phyloP scores from a whole-genome alignment of 2,113 vertebrate species.

The Calyptommatus sinebrachiatus region DNA sequence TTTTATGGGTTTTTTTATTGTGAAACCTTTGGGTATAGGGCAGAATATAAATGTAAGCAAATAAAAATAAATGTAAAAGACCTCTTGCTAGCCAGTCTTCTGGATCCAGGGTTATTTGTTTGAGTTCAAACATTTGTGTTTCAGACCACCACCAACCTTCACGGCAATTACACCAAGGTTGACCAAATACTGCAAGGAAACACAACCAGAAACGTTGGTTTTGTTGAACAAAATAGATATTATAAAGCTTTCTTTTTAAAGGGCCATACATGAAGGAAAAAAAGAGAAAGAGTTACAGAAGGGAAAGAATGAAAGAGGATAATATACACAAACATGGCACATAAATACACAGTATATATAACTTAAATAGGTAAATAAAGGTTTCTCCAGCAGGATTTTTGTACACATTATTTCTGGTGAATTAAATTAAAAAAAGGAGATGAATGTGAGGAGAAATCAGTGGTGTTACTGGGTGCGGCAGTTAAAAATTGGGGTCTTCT shows the following conservation, averaged over 20 bases:
- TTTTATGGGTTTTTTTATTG: too few relatives aligned
- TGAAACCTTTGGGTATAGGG: too few relatives aligned
- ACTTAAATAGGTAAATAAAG: conserved; percentile 35
- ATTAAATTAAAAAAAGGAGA: conserved; percentile 25
- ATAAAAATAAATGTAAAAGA: too few relatives aligned
- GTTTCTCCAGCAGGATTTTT: conserved; percentile 12
- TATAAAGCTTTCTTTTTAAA: conserved; percentile 29
- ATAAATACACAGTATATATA: conserved; percentile 38
- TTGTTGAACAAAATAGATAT: conserved; percentile 34
- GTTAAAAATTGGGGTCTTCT: too few relatives aligned
- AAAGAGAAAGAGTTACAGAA: neutral
- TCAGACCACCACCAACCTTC: too few relatives aligned
- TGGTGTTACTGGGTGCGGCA: too few relatives aligned
- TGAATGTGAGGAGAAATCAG: neutral
- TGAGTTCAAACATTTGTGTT: too few relatives aligned
- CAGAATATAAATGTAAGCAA: too few relatives aligned
- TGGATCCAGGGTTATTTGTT: too few relatives aligned
- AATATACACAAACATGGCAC: neutral
- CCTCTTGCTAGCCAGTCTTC: too few relatives aligned
- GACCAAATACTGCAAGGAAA: neutral
- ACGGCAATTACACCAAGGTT: too few relatives aligned
- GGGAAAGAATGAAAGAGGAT: neutral
- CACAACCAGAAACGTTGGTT: neutral
- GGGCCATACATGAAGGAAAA: conserved; percentile 3
- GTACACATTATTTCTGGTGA: conserved; percentile 9